A percentile compares a stretch with the other conserved stretches of the same genome.
phyloP scores from a whole-genome alignment of 2,113 vertebrate genomes.

The Microcebus lehilahytsara region DNA sequence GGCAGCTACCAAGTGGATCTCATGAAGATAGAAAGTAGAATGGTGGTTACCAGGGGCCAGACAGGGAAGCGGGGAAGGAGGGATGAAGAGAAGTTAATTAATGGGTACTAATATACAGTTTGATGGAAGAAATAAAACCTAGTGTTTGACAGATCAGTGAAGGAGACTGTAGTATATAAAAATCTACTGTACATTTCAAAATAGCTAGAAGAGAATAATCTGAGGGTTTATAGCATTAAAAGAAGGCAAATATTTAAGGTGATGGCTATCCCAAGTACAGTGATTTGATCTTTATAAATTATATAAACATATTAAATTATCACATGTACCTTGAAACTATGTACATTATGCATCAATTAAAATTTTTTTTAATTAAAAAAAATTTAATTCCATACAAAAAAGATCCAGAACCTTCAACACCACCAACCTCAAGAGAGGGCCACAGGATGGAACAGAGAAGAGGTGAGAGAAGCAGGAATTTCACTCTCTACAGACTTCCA shows the following conservation, averaged over 20 bases:
- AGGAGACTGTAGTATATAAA: not conserved
- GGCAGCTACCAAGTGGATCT: not conserved
- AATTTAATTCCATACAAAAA: not conserved
- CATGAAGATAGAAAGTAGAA: not conserved
- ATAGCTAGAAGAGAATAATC: not conserved
- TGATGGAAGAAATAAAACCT: too few species aligned
- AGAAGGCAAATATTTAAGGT: not conserved
- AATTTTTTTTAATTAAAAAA: not conserved
- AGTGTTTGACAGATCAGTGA: not conserved
- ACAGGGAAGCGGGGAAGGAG: not conserved
- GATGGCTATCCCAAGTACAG: not conserved
- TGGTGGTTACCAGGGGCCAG: not conserved
- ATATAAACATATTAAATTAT: not conserved
- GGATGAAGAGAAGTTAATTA: not conserved
- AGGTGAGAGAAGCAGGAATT: not conserved
- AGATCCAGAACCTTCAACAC: not conserved
- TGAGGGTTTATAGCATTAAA: not conserved
- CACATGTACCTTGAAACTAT: not conserved
- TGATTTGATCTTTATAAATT: not conserved
- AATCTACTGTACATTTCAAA: not conserved
- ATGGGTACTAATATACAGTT: not conserved
- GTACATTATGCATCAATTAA: not conserved
- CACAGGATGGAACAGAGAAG: accelerated
- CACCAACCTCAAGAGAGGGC: accelerated
- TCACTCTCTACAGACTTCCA: not conserved